Percentiles rank a stretch among this genome's conserved stretches.
Evolutionary conservation across 2,797 vertebrate species (phyloP).

Genomic region (Sebastes itinus): DNA sequence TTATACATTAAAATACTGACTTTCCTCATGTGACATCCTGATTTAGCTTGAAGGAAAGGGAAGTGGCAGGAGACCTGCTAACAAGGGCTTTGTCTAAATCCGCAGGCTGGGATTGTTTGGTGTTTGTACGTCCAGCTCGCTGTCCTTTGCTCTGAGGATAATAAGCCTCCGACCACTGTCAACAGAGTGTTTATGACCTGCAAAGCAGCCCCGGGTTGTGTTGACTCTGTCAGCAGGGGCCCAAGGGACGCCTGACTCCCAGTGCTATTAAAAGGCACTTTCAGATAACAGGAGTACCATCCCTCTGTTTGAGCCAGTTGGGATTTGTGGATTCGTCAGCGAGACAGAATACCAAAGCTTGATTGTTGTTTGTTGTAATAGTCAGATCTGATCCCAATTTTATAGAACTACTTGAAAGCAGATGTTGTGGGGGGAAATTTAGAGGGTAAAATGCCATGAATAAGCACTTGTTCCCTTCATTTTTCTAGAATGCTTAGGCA

Average conservation of each 20-base stretch:
- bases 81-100: conserved; percentile 46
- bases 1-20: neutral
- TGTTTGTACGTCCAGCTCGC: conserved; percentile 47
- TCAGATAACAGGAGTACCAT: conserved; percentile 69
- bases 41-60: neutral
- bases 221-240: conserved; percentile 77
- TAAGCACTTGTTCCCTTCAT: neutral
- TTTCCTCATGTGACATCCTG: neutral
- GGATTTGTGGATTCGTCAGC: conserved; percentile 36
- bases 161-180: conserved; percentile 71
- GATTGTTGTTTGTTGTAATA: neutral
- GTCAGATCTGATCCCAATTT: neutral
- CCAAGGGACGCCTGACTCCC: conserved; percentile 40
- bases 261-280: conserved; percentile 74
- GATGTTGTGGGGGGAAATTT: neutral
- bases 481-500: neutral
- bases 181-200: conserved; percentile 81
- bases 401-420: neutral
- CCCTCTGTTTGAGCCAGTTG: conserved; percentile 13
- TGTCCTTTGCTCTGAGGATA: conserved; percentile 62
- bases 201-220: conserved; percentile 63
- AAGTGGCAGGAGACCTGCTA: conserved; percentile 27
- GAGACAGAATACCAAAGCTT: neutral
- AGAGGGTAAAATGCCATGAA: neutral
- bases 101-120: conserved; percentile 58